These are phyloP conservation scores for Thera obeliscata DNA, from an alignment of 2,888 invertebrate genomes.

Conservation along the genomic window DNA sequence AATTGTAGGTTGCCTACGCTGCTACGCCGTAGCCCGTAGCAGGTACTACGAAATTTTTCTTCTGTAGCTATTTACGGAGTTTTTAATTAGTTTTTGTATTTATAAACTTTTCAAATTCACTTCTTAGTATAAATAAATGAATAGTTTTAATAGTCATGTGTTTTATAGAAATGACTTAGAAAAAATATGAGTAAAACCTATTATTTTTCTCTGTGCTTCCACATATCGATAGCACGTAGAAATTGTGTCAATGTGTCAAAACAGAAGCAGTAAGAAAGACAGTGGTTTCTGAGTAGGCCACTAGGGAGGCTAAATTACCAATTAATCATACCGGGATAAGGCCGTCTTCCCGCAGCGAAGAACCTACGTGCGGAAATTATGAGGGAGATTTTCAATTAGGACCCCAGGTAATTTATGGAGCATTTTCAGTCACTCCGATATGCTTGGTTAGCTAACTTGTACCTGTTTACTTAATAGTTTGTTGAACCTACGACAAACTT, in stretches of 20 bases:
- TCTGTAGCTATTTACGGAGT: background rate
- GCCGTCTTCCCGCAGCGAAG: background rate
- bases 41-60: conserved; percentile 19
- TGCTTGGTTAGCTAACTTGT: too few species aligned
- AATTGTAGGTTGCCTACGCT: conserved; percentile 18
- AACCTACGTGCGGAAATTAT: conserved; percentile 2
- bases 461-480: too few species aligned
- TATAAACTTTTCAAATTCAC: too few species aligned
- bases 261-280: background rate
- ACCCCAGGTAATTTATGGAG: background rate
- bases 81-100: too few species aligned
- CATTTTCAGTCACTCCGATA: background rate
- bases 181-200: too few species aligned
- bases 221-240: too few species aligned
- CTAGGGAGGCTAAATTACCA: conserved; percentile 1
- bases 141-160: too few species aligned
- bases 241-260: background rate
- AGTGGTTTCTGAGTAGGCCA: conserved; percentile 8
- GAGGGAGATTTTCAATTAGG: conserved; percentile 1
- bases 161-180: too few species aligned
- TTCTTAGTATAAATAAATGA: too few species aligned
- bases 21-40: conserved; percentile 30
- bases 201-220: too few species aligned
- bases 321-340: conserved; percentile 24
- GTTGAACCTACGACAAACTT: too few species aligned